Evolutionary conservation across 2,113 vertebrate genomes (phyloP).

Genomic region (Cariama cristata): DNA sequence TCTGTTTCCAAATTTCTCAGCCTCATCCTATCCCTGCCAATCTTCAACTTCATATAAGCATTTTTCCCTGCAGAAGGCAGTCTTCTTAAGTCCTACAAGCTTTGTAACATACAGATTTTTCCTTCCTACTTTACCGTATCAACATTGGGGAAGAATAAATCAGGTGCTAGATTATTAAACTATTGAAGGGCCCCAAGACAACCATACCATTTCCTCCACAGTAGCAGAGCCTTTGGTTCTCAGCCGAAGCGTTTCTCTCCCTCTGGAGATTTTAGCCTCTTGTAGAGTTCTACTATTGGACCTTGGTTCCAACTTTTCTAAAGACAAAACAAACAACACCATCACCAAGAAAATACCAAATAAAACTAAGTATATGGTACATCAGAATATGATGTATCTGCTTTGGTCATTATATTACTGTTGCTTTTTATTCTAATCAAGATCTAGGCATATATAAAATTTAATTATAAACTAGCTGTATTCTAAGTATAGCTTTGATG

Average conservation of each 20-base stretch:
- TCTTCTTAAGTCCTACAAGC: not conserved
- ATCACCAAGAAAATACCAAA: not conserved
- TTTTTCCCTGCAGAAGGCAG: not conserved
- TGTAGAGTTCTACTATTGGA: constrained; percentile 79
- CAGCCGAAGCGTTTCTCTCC: constrained; percentile 88
- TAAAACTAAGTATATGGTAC: not conserved
- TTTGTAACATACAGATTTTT: not conserved
- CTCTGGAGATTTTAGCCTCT: constrained; percentile 81
- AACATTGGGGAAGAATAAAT: not conserved
- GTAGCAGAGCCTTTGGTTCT: constrained; percentile 91
- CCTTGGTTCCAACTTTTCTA: constrained; percentile 91
- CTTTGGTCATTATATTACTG: not conserved
- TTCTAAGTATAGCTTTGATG: not conserved
- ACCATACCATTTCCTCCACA: constrained; percentile 88
- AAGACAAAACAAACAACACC: not conserved
- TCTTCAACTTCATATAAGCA: not conserved
- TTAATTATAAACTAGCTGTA: not conserved
- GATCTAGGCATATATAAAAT: not conserved
- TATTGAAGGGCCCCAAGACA: not conserved
- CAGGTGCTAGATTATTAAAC: not conserved
- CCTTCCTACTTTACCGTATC: not conserved
- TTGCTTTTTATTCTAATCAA: not conserved
- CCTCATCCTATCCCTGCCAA: not conserved
- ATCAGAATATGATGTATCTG: not conserved
- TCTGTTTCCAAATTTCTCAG: not conserved